A percentile compares a stretch with the other conserved stretches of the same genome.
These are phyloP conservation scores for Teleogryllus oceanicus DNA, from an alignment of 2,888 invertebrate species.

Conservation along the genomic window DNA sequence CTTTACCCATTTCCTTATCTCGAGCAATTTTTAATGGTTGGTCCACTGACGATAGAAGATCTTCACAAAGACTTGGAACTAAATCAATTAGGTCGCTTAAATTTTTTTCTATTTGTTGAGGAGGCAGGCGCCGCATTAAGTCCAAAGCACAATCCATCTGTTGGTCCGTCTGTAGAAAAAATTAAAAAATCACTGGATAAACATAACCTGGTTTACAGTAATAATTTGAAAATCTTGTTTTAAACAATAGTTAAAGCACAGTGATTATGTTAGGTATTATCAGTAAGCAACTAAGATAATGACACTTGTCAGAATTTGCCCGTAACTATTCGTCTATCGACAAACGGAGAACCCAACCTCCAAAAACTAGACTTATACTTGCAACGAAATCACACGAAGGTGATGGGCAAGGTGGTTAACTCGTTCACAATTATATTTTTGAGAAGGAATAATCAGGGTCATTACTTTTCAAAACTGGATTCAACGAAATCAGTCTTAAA, in stretches of 20 bases:
- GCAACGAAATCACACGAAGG: too few species aligned
- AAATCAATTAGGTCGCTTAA: constrained; percentile 95
- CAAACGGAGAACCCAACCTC: too few species aligned
- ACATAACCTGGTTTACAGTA: not conserved
- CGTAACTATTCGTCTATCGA: too few species aligned
- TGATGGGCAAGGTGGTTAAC: too few species aligned
- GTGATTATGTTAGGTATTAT: too few species aligned
- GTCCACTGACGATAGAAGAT: constrained; percentile 93
- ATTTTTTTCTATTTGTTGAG: constrained; percentile 98
- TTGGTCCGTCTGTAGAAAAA: constrained; percentile 71
- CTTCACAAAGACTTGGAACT: constrained; percentile 93
- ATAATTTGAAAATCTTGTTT: too few species aligned
- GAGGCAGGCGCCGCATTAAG: constrained; percentile 96
- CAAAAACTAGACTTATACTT: too few species aligned
- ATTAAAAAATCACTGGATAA: constrained; percentile 9
- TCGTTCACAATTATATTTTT: too few species aligned
- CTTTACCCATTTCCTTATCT: constrained; percentile 92
- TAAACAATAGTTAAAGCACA: too few species aligned
- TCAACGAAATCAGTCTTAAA: not conserved
- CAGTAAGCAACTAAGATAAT: too few species aligned
- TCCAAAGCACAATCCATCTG: constrained; percentile 99
- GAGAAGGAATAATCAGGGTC: too few species aligned
- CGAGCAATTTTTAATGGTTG: constrained; percentile 97
- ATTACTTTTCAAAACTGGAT: not conserved
- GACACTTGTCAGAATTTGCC: too few species aligned